Evolutionary conservation across 2,113 vertebrate species (phyloP).

Genomic region (Peromyscus leucopus): DNA sequence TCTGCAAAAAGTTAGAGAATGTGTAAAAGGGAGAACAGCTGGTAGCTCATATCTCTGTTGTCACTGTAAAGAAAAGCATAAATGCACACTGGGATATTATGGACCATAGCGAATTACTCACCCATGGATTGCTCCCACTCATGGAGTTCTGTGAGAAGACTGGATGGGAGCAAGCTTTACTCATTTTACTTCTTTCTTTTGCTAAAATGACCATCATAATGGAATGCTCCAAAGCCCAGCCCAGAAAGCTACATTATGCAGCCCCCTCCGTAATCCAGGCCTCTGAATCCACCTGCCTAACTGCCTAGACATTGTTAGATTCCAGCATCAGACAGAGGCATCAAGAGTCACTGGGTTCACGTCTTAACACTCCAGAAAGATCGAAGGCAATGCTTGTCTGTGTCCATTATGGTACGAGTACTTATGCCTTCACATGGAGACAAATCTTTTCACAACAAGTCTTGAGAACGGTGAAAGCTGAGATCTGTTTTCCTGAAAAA

Average conservation of each 20-base stretch:
- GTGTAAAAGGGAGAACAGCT: neutral
- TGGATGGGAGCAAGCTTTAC: neutral
- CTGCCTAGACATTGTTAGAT: neutral
- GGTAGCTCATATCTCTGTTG: neutral
- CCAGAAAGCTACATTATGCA: rapidly evolving
- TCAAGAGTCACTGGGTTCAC: neutral
- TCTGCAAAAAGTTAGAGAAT: neutral
- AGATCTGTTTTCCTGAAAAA: neutral
- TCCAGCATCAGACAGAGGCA: neutral
- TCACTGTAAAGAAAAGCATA: neutral
- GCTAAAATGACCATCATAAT: neutral
- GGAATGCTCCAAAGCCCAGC: neutral
- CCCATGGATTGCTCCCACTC: neutral
- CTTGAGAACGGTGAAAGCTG: constrained; percentile 7
- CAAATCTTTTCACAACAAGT: neutral
- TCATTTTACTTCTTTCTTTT: neutral
- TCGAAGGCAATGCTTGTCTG: neutral
- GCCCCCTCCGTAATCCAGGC: neutral
- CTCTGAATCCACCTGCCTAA: neutral
- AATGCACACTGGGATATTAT: neutral
- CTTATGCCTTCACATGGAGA: neutral
- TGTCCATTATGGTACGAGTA: neutral
- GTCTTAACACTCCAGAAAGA: neutral
- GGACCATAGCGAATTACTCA: neutral
- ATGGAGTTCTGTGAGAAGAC: neutral